A percentile compares a stretch with the other conserved stretches of the same genome.
These are phyloP conservation scores for Ennomos quercinarius DNA, from an alignment of 2,888 invertebrate genomes.

Conservation along the genomic window DNA sequence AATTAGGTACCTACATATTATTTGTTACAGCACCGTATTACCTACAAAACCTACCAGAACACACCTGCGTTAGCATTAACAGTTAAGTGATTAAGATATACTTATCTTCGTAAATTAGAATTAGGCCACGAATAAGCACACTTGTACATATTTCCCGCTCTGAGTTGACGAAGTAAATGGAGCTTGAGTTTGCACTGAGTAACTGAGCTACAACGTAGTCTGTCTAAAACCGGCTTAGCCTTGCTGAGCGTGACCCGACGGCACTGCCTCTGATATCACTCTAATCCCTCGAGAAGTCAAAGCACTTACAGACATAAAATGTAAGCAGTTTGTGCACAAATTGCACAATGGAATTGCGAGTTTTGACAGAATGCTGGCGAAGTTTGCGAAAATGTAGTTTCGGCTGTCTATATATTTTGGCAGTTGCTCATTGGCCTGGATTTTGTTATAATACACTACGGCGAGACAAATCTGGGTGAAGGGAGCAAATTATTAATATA, in stretches of 20 bases:
- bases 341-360: slow-evolving; percentile 38
- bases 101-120: slow-evolving; percentile 11
- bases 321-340: slow-evolving; percentile 45
- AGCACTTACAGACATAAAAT: slow-evolving; percentile 48
- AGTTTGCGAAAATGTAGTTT: slow-evolving; percentile 7
- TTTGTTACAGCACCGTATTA: too few species aligned
- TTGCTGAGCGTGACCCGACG: slow-evolving; percentile 45
- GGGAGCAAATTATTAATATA: background rate
- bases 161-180: slow-evolving; percentile 38
- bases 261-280: slow-evolving; percentile 44
- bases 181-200: slow-evolving; percentile 39
- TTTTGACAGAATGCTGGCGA: slow-evolving; percentile 21
- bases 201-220: slow-evolving; percentile 38
- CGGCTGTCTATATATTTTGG: slow-evolving; percentile 18
- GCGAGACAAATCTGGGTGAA: background rate
- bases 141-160: slow-evolving; percentile 24
- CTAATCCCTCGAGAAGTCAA: slow-evolving; percentile 46
- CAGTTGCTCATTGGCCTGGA: slow-evolving; percentile 14
- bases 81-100: slow-evolving; percentile 1
- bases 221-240: slow-evolving; percentile 43
- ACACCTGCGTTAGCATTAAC: background rate
- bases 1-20: too few species aligned
- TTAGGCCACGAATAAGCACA: slow-evolving; percentile 6
- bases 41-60: too few species aligned
- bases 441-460: background rate